Percentiles rank a stretch among this genome's conserved stretches.
Evolutionary conservation across 1,140 invertebrate genomes (phyloP).

Genomic region (Orchesella cincta): DNA sequence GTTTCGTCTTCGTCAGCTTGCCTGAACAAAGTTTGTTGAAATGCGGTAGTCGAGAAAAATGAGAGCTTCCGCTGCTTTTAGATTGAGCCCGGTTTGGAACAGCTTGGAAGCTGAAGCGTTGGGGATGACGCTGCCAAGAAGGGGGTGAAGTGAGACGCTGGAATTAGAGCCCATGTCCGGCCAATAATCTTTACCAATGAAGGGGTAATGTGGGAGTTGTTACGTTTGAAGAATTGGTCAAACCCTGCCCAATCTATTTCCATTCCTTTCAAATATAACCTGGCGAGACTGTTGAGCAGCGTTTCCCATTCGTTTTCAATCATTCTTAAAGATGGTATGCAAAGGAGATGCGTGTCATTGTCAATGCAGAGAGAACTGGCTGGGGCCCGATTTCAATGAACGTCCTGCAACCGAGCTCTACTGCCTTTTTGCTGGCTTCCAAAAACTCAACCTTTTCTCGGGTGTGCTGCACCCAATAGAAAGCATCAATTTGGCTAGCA

Average conservation of each 20-base stretch:
- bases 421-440: neutral
- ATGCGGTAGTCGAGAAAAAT: conserved; percentile 35
- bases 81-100: conserved; percentile 11
- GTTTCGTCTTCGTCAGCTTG: conserved; percentile 18
- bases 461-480: neutral
- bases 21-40: conserved; percentile 34
- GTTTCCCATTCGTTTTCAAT: conserved; percentile 12
- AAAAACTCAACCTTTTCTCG: neutral
- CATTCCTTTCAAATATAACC: neutral
- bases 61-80: conserved; percentile 27
- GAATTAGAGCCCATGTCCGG: neutral
- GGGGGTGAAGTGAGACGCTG: conserved; percentile 26
- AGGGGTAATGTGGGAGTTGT: conserved; percentile 34
- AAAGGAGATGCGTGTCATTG: neutral
- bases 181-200: conserved; percentile 37
- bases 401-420: neutral
- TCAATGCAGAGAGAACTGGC: neutral
- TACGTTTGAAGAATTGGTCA: neutral
- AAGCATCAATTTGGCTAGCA: neutral
- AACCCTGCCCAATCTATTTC: neutral
- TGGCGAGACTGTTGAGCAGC: neutral
- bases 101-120: conserved; percentile 3
- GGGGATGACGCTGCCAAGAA: conserved; percentile 28
- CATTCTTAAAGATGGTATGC: neutral
- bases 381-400: conserved; percentile 22